Evolutionary conservation across 2,797 vertebrate genomes (phyloP).

Genomic region (Alcedo quadribrachys): DNA sequence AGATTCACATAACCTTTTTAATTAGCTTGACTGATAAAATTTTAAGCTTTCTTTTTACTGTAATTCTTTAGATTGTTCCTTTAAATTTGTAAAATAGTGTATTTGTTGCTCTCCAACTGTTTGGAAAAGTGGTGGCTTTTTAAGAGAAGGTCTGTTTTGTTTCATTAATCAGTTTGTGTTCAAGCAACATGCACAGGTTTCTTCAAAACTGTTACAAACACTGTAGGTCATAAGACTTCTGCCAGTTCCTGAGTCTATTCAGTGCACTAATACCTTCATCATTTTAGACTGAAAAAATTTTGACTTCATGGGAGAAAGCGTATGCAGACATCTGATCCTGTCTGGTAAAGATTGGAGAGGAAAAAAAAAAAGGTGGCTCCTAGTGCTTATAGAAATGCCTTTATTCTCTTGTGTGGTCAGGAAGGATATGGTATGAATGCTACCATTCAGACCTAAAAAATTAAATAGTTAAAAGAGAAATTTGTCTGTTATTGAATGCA

Average conservation of each 20-base stretch:
- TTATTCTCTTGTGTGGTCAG: background rate
- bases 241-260: background rate
- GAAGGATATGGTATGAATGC: background rate
- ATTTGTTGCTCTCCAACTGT: background rate
- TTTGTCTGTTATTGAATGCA: background rate
- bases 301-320: background rate
- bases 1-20: background rate
- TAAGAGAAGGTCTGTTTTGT: background rate
- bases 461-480: background rate
- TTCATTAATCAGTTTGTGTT: background rate
- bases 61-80: background rate
- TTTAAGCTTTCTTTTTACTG: background rate
- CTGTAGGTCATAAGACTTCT: background rate
- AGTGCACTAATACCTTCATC: background rate
- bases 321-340: background rate
- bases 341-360: background rate
- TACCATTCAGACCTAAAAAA: background rate
- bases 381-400: background rate
- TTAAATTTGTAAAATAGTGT: background rate
- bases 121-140: background rate
- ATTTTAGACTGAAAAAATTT: background rate
- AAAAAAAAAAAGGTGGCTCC: background rate
- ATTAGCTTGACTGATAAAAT: background rate
- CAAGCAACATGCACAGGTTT: background rate
- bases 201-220: background rate